phyloP scores from a whole-genome alignment of 2,888 invertebrate species.

The Drosophila lutescens region DNA sequence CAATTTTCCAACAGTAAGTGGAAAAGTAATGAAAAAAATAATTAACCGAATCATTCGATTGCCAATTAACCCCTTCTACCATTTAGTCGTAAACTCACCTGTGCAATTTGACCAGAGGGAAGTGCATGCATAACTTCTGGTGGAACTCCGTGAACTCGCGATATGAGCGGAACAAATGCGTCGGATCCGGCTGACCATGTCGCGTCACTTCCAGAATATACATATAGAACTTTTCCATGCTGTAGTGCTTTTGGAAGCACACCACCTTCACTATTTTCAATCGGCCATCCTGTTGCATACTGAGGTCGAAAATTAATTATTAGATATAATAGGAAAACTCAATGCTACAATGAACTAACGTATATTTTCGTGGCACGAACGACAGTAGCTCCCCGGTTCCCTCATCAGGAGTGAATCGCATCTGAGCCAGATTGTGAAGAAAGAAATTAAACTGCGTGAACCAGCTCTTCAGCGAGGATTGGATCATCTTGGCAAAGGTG shows the following conservation, averaged over 20 bases:
- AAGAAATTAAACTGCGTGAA: conserved; percentile 99
- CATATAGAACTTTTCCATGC: conserved; percentile 98
- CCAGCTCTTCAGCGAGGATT: conserved; percentile 95
- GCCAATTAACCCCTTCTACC: not conserved
- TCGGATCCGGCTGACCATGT: conserved; percentile 93
- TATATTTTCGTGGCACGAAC: conserved; percentile 97
- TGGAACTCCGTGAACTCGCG: conserved; percentile 98
- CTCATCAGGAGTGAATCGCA: conserved; percentile 95
- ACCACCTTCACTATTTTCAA: conserved; percentile 93
- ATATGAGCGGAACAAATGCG: conserved; percentile 96
- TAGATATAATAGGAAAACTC: not conserved
- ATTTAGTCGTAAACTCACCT: conserved; percentile 87
- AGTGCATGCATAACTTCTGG: conserved; percentile 95
- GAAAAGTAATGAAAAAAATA: too few relatives aligned
- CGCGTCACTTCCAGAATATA: conserved; percentile 93
- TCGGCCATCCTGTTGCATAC: conserved; percentile 95
- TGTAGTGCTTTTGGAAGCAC: conserved; percentile 97
- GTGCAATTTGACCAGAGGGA: conserved; percentile 95
- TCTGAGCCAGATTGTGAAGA: conserved; percentile 97
- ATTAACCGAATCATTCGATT: not conserved
- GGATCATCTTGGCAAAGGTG: conserved; percentile 97
- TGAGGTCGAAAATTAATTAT: conserved; percentile 77
- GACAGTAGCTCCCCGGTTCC: conserved; percentile 92
- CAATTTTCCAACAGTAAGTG: too few relatives aligned
- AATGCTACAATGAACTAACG: conserved; percentile 86